These are phyloP conservation scores for Hafferia zeledoni DNA, from an alignment of 2,797 vertebrate genomes.

Conservation along the genomic window DNA sequence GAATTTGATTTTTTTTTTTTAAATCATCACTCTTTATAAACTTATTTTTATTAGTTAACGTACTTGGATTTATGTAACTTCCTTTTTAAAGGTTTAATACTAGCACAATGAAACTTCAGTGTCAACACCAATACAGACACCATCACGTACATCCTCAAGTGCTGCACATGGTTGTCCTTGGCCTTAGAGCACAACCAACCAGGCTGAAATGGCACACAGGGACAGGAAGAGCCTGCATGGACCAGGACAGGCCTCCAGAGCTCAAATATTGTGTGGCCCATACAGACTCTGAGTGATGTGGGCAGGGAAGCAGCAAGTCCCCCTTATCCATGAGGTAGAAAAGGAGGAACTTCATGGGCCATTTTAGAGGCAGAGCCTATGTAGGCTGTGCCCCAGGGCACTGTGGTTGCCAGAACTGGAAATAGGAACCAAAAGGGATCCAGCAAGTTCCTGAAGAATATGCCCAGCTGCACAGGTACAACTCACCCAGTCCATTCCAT, in stretches of 20 bases:
- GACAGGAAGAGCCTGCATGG: neutral
- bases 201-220: neutral
- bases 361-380: neutral
- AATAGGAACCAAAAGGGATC: neutral
- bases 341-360: neutral
- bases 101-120: neutral
- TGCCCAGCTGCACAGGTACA: neutral
- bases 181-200: neutral
- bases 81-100: neutral
- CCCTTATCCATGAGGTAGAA: neutral
- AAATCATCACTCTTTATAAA: neutral
- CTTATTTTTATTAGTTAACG: neutral
- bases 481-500: neutral
- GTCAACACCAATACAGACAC: neutral
- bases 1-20: neutral
- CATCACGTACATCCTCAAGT: fast-evolving
- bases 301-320: neutral
- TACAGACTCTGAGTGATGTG: fast-evolving
- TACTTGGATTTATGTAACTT: neutral
- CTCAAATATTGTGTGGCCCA: neutral
- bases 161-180: neutral
- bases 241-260: neutral
- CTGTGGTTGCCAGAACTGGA: neutral
- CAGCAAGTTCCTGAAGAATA: neutral
- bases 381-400: neutral